Conservation (phyloP, 2,797 vertebrate species). For the Paedocypris micromegethes region DNA sequence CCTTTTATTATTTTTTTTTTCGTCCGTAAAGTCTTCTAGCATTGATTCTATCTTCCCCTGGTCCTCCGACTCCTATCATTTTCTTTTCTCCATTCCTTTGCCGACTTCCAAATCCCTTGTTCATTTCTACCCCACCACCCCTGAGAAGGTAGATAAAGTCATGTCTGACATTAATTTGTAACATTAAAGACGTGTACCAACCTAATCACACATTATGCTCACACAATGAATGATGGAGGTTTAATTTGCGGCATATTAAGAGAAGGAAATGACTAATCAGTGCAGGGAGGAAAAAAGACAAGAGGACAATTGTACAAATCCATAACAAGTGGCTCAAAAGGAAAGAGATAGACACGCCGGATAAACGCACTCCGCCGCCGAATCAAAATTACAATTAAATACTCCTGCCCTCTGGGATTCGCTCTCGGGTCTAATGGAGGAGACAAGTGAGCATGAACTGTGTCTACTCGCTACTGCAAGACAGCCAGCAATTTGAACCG, state of each 20-base stretch:
- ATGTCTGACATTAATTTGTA: conserved; percentile 47
- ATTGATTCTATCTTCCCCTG: conserved; percentile 19
- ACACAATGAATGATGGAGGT: conserved; percentile 35
- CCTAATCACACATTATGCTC: conserved; percentile 40
- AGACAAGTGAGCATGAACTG: conserved; percentile 53
- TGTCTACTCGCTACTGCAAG: conserved; percentile 16
- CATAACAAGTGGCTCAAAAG: background rate
- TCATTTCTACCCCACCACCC: conserved; percentile 1
- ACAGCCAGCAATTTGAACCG: conserved; percentile 13
- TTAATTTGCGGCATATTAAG: conserved; percentile 46
- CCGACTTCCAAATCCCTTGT: background rate
- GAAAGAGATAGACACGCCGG: conserved; percentile 1
- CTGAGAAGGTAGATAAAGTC: conserved; percentile 29
- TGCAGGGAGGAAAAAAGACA: conserved; percentile 16
- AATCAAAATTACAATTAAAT: conserved; percentile 64
- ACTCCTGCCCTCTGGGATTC: conserved; percentile 49
- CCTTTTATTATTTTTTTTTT: background rate
- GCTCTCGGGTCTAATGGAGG: conserved; percentile 63
- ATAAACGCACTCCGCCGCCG: conserved; percentile 15
- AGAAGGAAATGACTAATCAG: conserved; percentile 39
- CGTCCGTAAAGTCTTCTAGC: background rate
- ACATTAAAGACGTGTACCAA: conserved; percentile 40
- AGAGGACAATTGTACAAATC: conserved; percentile 6
- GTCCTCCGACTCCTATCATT: background rate
- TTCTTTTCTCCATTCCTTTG: background rate